These are phyloP conservation scores for Synodontis membranacea DNA, from an alignment of 2,113 vertebrate genomes.

Conservation along the genomic window DNA sequence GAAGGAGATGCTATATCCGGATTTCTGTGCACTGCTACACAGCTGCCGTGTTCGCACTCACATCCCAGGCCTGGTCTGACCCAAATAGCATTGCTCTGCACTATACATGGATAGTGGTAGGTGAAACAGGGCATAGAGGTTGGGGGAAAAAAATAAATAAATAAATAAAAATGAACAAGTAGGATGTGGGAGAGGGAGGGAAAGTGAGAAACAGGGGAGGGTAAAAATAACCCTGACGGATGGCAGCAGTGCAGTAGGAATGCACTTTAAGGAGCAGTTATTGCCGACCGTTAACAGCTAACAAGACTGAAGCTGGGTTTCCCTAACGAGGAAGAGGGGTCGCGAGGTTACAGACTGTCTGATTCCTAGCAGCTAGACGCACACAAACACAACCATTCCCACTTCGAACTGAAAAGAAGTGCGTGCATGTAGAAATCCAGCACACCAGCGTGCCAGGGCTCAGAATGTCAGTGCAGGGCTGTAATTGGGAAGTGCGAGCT, in stretches of 20 bases:
- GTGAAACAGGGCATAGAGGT: constrained; percentile 44
- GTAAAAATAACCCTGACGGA: constrained; percentile 48
- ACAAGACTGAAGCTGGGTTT: constrained; percentile 46
- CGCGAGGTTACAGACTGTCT: constrained; percentile 44
- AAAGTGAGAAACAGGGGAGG: constrained; percentile 20
- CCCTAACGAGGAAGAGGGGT: constrained; percentile 48
- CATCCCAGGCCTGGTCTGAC: constrained; percentile 60
- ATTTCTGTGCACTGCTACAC: constrained; percentile 16
- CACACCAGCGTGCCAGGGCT: constrained; percentile 22
- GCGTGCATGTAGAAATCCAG: constrained; percentile 5
- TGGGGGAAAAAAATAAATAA: too few relatives aligned
- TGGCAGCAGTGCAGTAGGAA: constrained; percentile 19
- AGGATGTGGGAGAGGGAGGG: constrained; percentile 10
- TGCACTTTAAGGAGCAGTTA: constrained; percentile 44
- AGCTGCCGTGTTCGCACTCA: constrained; percentile 15
- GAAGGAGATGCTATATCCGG: constrained; percentile 41
- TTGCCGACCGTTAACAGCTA: constrained; percentile 41
- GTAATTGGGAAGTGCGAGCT: constrained; percentile 44
- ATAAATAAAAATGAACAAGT: constrained; percentile 34
- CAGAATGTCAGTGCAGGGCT: constrained; percentile 40
- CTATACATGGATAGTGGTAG: constrained; percentile 57
- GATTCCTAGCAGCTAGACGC: constrained; percentile 56
- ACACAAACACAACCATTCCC: constrained; percentile 50
- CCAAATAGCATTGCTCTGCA: constrained; percentile 68
- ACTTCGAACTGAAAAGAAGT: constrained; percentile 37